Conservation (phyloP, 1,140 invertebrate species). For the Trichonephila clavata region DNA sequence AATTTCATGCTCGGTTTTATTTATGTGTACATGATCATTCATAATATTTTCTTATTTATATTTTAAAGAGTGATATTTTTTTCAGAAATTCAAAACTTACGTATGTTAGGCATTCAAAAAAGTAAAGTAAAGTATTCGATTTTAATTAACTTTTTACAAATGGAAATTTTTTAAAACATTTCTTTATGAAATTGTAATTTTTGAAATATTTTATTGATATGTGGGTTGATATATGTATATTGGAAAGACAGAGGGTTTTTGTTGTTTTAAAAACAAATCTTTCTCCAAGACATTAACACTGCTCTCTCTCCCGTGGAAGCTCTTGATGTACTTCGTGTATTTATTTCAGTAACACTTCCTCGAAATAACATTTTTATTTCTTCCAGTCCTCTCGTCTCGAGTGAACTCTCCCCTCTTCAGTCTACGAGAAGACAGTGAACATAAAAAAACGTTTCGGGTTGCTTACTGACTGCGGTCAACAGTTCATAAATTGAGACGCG, state of each 20-base stretch:
- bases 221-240: too few species aligned
- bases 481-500: slow-evolving; percentile 60
- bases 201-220: too few species aligned
- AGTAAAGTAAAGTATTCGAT: too few species aligned
- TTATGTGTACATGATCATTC: too few species aligned
- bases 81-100: too few species aligned
- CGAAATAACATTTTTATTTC: slow-evolving; percentile 71
- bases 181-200: too few species aligned
- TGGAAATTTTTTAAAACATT: too few species aligned
- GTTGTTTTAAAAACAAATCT: not conserved
- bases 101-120: too few species aligned
- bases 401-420: slow-evolving; percentile 24
- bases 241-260: not conserved
- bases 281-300: not conserved
- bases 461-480: slow-evolving; percentile 56
- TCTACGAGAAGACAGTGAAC: not conserved
- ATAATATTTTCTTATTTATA: too few species aligned
- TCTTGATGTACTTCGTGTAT: slow-evolving; percentile 5
- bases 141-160: too few species aligned
- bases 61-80: too few species aligned
- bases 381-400: not conserved
- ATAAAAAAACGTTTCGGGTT: slow-evolving; percentile 57
- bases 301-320: not conserved
- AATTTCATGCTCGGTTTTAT: too few species aligned
- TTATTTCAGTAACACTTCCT: slow-evolving; percentile 63